phyloP scores from a whole-genome alignment of 2,113 vertebrate genomes.

The Abramis brama region DNA sequence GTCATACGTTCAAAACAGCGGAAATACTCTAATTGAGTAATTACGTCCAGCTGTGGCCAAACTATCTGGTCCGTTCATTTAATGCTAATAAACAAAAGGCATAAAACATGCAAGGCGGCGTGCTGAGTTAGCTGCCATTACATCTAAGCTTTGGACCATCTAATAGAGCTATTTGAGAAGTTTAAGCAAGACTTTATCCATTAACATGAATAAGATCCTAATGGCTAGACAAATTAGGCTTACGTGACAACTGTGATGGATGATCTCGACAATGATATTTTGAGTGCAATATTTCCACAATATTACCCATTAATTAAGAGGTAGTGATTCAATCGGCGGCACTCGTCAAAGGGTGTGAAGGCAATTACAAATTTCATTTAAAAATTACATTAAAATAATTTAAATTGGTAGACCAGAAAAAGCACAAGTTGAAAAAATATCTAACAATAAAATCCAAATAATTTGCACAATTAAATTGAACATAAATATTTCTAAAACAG shows the following conservation, averaged over 20 bases:
- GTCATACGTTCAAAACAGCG: neutral
- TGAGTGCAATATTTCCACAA: conserved; percentile 32
- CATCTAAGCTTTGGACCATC: conserved; percentile 36
- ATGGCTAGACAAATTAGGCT: neutral
- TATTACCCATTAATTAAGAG: conserved; percentile 39
- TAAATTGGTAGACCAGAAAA: no score
- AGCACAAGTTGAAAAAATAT: no score
- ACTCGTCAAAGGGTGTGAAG: no score
- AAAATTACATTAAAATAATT: no score
- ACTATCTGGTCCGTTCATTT: conserved; percentile 34
- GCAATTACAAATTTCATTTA: no score
- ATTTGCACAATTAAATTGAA: no score
- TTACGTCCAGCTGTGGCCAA: conserved; percentile 14
- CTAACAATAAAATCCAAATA: no score
- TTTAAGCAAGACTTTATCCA: conserved; percentile 18
- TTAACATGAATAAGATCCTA: conserved; percentile 19
- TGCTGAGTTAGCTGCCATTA: conserved; percentile 45
- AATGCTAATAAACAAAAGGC: conserved; percentile 52
- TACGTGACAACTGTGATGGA: conserved; percentile 12
- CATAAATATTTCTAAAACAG: no score
- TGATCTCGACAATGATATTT: conserved; percentile 8
- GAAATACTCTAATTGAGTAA: conserved; percentile 20
- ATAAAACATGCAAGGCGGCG: conserved; percentile 42
- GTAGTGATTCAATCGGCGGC: neutral
- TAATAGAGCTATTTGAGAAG: conserved; percentile 26